Conservation (phyloP, 2,888 invertebrate genomes). For the Torymus aiolomorphi region DNA sequence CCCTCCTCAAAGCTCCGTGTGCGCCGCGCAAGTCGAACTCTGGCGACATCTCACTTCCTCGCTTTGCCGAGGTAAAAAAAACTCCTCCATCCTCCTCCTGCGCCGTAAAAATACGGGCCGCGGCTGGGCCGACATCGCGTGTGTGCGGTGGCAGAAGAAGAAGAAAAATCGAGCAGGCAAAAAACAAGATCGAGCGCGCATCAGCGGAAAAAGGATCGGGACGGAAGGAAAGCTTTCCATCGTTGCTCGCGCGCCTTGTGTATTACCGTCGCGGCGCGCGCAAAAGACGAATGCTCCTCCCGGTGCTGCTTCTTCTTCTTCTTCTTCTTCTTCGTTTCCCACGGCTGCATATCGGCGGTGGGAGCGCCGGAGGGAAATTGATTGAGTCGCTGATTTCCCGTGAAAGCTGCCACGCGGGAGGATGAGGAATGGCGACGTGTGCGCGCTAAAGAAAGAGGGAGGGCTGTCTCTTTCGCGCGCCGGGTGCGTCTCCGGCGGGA, state of each 20-base stretch:
- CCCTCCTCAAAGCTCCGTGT: no score
- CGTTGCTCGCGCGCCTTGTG: constrained; percentile 5
- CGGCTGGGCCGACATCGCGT: no score
- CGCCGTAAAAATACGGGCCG: no score
- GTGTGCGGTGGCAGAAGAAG: no score
- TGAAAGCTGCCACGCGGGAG: constrained; percentile 10
- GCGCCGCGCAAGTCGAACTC: no score
- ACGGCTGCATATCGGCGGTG: not conserved
- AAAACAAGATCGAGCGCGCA: no score
- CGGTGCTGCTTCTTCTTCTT: not conserved
- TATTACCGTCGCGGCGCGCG: not conserved
- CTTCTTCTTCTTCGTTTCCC: not conserved
- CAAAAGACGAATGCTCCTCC: constrained; percentile 8
- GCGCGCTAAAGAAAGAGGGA: no score
- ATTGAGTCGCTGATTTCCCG: constrained; percentile 47
- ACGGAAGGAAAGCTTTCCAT: constrained; percentile 17
- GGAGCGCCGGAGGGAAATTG: constrained; percentile 27
- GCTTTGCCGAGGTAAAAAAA: no score
- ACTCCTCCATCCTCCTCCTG: no score
- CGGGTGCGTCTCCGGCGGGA: not conserved
- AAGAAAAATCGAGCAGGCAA: not conserved
- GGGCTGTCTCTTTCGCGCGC: no score
- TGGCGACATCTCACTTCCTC: no score
- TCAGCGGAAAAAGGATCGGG: constrained; percentile 6
- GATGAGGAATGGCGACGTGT: constrained; percentile 5